Evolutionary conservation across 2,113 vertebrate genomes (phyloP), one percentile per base, ranked within the genome.

Genomic region (Psilopogon haemacephalus): DNA sequence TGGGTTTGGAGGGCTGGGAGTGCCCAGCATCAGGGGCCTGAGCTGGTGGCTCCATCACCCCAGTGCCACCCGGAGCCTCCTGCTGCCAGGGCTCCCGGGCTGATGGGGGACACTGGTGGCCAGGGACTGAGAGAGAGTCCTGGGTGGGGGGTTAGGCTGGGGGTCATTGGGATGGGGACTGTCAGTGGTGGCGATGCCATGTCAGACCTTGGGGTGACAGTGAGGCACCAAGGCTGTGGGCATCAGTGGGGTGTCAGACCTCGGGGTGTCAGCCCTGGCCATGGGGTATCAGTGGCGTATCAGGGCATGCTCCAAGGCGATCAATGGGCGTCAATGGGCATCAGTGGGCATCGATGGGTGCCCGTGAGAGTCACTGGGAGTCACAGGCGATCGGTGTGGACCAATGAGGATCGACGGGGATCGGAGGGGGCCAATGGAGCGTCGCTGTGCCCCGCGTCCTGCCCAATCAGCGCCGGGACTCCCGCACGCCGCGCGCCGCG

Each of bases 401-500:
- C 5, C 38, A 18, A 0, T 5, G 35, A 30, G 18, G 33, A 18
- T 13, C 17, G 18, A 3, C 6, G 19, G 20, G 19, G 23, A 4
- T 42, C 38, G 15, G 10, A 18, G 37, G 37, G 62, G 15, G 13
- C 24, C 33, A 28, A 9, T 12, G 27, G 23, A 12, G 5, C 2
- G 55, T 2, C n/a, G 13, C 28, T 10, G 30, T 6, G 12, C 23
- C 50, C 68, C 12, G 56, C 32, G 14, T 4, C 63, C 11, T 24
- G 17, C 12, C 90, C 83, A 80, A 76, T 84, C 90, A 37, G 14
- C 30, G 70, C 32, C 56, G 84, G 95, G 89, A 97, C 92, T 95
- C 97, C 97, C 97, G 87, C 63, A 69, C 78, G 84, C 83, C 12
- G 91, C 65, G 46, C 58, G 85, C 52, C 82, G 78, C 86, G 56